Percentiles rank a stretch among this genome's conserved stretches.
Conservation (phyloP, 2,797 vertebrate genomes). For the Chelon auratus region DNA sequence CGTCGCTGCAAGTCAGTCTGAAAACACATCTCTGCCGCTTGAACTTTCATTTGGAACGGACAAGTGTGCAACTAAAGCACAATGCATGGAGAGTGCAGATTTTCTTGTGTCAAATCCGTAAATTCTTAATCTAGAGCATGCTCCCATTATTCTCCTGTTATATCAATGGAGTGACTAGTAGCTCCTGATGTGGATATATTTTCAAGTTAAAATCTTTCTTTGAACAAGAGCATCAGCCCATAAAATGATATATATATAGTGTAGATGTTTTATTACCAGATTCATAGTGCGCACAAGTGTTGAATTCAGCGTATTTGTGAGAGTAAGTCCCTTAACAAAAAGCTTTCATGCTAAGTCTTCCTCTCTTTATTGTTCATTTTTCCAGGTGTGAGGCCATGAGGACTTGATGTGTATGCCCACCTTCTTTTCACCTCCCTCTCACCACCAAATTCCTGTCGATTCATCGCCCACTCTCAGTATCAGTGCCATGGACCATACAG, state of each 20-base stretch:
- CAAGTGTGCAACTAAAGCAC: background rate
- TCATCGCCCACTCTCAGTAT: constrained; percentile 59
- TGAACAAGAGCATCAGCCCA: background rate
- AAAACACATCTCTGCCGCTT: background rate
- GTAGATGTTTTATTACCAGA: background rate
- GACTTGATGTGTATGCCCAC: constrained; percentile 60
- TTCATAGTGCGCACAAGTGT: background rate
- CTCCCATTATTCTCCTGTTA: background rate
- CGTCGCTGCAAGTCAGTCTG: constrained; percentile 83
- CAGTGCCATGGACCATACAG: constrained; percentile 46
- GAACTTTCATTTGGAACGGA: background rate
- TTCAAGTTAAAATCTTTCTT: background rate
- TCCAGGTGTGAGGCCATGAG: constrained; percentile 77
- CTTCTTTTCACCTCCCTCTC: constrained; percentile 28
- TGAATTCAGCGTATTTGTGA: background rate
- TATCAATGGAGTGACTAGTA: background rate
- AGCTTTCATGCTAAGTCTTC: background rate
- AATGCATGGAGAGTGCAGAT: background rate
- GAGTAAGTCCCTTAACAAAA: background rate
- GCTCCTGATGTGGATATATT: background rate
- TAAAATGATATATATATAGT: background rate
- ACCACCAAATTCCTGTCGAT: constrained; percentile 42
- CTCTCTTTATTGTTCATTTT: constrained; percentile 51
- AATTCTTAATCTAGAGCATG: background rate
- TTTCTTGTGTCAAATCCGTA: background rate